These are phyloP conservation scores for Callyntrura guangdongensis DNA, from an alignment of 2,888 invertebrate species.

Conservation along the genomic window DNA sequence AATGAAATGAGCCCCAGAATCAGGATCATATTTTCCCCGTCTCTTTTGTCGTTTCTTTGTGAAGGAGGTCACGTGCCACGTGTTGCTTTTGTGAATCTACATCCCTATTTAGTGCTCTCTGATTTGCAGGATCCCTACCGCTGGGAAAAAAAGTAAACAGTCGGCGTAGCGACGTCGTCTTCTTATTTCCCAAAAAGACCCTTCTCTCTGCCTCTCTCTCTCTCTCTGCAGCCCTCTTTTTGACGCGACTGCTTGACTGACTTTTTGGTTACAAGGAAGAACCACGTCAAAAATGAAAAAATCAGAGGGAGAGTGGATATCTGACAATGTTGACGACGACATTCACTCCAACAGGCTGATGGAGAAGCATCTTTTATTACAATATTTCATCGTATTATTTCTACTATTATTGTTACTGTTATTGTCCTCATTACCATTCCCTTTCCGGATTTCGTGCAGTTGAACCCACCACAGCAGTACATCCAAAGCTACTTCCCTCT, in stretches of 20 bases:
- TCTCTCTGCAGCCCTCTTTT: too few species aligned
- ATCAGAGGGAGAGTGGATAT: too few species aligned
- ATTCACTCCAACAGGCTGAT: neutral
- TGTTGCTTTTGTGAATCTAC: too few species aligned
- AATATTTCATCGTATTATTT: slow-evolving; percentile 27
- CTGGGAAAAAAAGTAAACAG: slow-evolving; percentile 58
- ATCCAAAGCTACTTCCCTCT: neutral
- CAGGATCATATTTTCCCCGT: neutral
- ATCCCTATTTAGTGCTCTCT: too few species aligned
- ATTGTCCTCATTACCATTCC: slow-evolving; percentile 22
- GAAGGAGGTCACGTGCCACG: slow-evolving; percentile 74
- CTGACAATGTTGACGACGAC: neutral
- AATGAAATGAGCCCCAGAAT: neutral
- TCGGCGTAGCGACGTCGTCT: too few species aligned
- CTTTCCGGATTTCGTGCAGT: neutral
- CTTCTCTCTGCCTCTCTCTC: too few species aligned
- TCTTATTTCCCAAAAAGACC: too few species aligned
- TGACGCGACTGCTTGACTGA: too few species aligned
- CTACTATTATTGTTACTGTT: neutral
- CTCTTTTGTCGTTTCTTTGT: neutral
- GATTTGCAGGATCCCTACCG: neutral
- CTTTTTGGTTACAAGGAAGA: too few species aligned
- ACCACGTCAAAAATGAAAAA: too few species aligned
- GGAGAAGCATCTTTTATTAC: neutral
- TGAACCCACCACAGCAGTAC: neutral